phyloP scores from a whole-genome alignment of 1,140 invertebrate species.

The Adelges cooleyi region DNA sequence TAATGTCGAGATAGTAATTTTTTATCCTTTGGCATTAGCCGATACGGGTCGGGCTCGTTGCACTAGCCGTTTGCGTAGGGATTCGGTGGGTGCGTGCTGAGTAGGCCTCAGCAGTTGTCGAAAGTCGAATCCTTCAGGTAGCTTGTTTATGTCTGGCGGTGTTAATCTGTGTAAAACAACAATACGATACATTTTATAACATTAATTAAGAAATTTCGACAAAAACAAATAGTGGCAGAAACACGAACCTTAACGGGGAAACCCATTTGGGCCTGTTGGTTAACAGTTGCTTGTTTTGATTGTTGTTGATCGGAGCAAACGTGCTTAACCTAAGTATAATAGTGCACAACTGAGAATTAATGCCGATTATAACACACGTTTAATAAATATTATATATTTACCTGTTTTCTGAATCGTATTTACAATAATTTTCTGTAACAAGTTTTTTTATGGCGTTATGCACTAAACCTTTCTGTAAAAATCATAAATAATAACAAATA shows the following conservation, averaged over 20 bases:
- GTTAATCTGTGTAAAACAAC: slow-evolving; percentile 35
- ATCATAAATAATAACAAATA: background rate
- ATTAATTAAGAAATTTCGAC: too few relatives aligned
- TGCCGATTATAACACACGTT: background rate
- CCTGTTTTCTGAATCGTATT: slow-evolving; percentile 24
- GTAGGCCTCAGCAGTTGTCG: slow-evolving; percentile 54
- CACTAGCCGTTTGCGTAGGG: slow-evolving; percentile 44
- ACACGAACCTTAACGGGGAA: background rate
- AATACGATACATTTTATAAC: too few relatives aligned
- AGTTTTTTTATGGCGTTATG: slow-evolving; percentile 38
- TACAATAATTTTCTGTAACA: slow-evolving; percentile 42
- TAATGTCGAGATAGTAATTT: too few relatives aligned
- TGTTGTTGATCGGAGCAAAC: background rate
- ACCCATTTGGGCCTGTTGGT: slow-evolving; percentile 2
- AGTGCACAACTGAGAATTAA: background rate
- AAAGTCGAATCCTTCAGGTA: slow-evolving; percentile 54
- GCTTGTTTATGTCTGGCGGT: slow-evolving; percentile 34
- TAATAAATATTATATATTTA: background rate
- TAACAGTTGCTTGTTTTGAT: background rate
- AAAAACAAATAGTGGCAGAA: too few relatives aligned
- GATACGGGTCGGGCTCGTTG: slow-evolving; percentile 20
- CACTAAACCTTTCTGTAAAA: slow-evolving; percentile 33
- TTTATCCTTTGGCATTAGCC: slow-evolving; percentile 15
- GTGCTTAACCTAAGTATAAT: background rate
- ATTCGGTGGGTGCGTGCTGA: slow-evolving; percentile 54